Percentiles rank a stretch among this genome's conserved stretches.
Conservation (phyloP, 2,113 vertebrate species). For the Misgurnus mizolepis region DNA sequence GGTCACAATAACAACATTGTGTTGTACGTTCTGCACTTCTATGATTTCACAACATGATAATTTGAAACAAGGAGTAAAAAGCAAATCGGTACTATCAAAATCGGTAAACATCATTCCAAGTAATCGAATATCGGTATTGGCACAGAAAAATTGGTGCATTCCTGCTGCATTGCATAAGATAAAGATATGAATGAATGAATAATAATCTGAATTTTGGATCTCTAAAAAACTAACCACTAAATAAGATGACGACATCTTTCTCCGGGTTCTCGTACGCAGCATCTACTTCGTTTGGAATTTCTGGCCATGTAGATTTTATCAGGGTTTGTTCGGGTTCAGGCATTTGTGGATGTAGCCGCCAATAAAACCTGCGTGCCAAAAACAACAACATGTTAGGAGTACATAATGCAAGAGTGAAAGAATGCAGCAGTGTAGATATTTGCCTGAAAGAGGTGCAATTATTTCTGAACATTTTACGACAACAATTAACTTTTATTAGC, state of each 20-base stretch:
- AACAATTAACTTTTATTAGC: neutral
- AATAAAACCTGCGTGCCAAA: conserved; percentile 83
- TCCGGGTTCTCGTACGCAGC: conserved; percentile 89
- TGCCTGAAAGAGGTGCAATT: neutral
- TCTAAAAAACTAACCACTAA: conserved; percentile 79
- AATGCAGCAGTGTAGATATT: neutral
- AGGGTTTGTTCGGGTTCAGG: conserved; percentile 80
- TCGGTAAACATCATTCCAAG: too few species aligned
- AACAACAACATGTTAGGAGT: too few species aligned
- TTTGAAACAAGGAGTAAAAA: too few species aligned
- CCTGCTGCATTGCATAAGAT: neutral
- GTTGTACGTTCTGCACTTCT: too few species aligned
- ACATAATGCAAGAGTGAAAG: neutral
- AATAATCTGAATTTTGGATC: neutral
- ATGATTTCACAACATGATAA: too few species aligned
- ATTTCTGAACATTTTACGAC: neutral
- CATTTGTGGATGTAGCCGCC: conserved; percentile 91
- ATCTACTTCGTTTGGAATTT: conserved; percentile 87
- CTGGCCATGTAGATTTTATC: conserved; percentile 91
- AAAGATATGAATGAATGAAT: neutral
- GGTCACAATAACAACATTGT: too few species aligned
- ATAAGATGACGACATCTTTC: conserved; percentile 85
- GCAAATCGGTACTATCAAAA: too few species aligned
- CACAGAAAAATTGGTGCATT: too few species aligned
- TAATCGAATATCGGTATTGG: too few species aligned